phyloP scores from a whole-genome alignment of 2,888 invertebrate species.

The Himalopsyche japonica region DNA sequence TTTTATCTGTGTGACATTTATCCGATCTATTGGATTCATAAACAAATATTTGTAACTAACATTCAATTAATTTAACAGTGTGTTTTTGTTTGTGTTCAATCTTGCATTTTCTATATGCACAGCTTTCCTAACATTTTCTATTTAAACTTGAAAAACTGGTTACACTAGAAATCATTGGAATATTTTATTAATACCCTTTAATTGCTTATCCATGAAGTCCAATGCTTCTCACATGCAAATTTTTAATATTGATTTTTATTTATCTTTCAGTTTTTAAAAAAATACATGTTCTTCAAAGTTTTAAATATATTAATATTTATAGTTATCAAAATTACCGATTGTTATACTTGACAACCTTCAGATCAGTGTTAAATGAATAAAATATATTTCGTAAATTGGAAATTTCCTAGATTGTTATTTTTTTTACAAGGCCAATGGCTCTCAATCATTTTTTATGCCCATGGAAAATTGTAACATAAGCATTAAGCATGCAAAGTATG shows the following conservation, averaged over 20 bases:
- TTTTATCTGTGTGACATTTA: too few species aligned
- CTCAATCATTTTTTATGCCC: neutral
- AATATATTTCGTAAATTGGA: neutral
- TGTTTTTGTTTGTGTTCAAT: neutral
- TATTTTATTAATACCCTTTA: neutral
- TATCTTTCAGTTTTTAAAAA: neutral
- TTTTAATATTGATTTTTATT: neutral
- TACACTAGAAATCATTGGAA: neutral
- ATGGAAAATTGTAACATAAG: too few species aligned
- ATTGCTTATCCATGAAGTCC: neutral
- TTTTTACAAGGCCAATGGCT: neutral
- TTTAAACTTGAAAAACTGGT: neutral
- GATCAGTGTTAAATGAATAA: neutral
- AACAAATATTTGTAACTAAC: neutral
- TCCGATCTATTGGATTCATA: neutral
- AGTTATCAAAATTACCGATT: too few species aligned
- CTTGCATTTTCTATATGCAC: neutral
- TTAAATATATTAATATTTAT: too few species aligned
- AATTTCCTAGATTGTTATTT: neutral
- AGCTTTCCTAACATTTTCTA: neutral
- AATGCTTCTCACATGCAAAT: neutral
- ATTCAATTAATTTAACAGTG: neutral
- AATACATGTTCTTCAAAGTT: neutral
- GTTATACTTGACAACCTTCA: neutral
- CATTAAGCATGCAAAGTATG: too few species aligned